Conservation (phyloP, 2,113 vertebrate genomes). For the Edolisoma coerulescens region DNA sequence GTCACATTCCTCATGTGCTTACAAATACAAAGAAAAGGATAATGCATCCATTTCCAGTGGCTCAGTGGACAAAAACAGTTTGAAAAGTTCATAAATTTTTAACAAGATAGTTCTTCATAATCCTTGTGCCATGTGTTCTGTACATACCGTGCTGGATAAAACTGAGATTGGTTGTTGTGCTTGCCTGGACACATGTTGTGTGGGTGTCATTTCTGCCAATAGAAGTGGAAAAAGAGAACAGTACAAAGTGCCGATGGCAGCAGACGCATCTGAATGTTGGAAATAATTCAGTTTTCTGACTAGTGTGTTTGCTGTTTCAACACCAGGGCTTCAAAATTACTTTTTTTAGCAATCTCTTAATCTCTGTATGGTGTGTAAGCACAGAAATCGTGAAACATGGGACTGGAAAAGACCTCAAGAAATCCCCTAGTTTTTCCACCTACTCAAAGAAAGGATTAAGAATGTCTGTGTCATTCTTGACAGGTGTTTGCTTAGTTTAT, state of each 20-base stretch:
- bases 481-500: slow-evolving; percentile 2
- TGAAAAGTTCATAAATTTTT: neutral
- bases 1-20: neutral
- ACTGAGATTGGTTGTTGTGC: neutral
- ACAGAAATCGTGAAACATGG: neutral
- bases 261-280: slow-evolving; percentile 14
- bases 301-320: slow-evolving; percentile 13
- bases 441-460: slow-evolving; percentile 27
- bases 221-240: slow-evolving; percentile 27
- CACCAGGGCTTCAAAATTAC: neutral
- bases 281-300: neutral
- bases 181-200: slow-evolving; percentile 49
- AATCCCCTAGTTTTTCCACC: slow-evolving; percentile 11
- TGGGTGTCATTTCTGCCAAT: slow-evolving; percentile 51
- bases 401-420: slow-evolving; percentile 43
- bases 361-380: neutral
- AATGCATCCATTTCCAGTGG: neutral
- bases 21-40: neutral
- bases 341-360: slow-evolving; percentile 30
- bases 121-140: slow-evolving; percentile 5
- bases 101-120: neutral
- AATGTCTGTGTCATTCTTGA: slow-evolving; percentile 1
- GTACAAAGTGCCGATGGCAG: neutral
- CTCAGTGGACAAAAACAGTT: neutral
- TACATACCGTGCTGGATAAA: slow-evolving; percentile 14